Conservation (phyloP, 2,797 vertebrate species). For the Taenioides sp. region DNA sequence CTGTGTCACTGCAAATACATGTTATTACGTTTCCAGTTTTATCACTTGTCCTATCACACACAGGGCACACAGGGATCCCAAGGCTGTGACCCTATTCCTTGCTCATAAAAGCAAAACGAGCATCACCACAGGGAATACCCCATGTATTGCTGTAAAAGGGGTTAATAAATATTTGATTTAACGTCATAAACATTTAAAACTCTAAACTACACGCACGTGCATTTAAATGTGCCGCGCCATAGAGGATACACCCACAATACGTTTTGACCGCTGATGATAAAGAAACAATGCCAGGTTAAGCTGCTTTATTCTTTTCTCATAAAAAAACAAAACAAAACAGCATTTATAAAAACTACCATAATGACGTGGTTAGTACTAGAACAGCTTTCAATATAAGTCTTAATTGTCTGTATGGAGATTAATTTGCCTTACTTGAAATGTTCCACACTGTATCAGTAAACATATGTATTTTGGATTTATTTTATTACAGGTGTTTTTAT, state of each 20-base stretch:
- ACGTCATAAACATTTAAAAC: neutral
- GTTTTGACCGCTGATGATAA: neutral
- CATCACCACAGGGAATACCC: neutral
- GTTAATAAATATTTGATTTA: neutral
- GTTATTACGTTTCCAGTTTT: neutral
- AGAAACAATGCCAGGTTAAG: neutral
- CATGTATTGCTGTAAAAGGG: neutral
- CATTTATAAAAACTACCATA: too few species aligned
- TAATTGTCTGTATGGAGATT: too few species aligned
- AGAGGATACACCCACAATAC: neutral
- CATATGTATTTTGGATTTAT: too few species aligned
- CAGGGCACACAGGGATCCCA: neutral
- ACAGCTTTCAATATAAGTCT: too few species aligned
- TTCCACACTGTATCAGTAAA: too few species aligned
- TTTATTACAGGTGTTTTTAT: too few species aligned
- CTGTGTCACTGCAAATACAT: neutral
- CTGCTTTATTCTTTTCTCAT: neutral
- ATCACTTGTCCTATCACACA: neutral
- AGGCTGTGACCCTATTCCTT: neutral
- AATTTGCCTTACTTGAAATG: too few species aligned
- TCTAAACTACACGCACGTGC: neutral
- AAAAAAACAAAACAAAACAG: neutral
- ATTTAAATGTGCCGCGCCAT: neutral
- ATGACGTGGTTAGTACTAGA: too few species aligned
- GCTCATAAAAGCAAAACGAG: slow-evolving; percentile 2